Evolutionary conservation across 2,113 vertebrate genomes (phyloP).

Genomic region (Tricholaema leucomelas): DNA sequence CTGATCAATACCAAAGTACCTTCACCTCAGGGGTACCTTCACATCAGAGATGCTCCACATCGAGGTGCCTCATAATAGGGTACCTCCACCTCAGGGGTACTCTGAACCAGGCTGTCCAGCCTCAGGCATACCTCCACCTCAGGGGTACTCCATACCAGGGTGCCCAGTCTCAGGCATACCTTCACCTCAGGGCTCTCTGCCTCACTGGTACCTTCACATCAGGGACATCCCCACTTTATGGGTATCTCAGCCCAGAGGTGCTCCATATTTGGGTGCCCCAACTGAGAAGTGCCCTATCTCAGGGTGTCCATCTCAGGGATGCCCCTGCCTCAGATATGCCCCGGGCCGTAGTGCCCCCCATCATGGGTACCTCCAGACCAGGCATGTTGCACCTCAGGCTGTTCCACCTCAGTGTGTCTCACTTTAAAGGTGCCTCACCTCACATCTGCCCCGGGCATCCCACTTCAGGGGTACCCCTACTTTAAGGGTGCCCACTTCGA

Average conservation of each 20-base stretch:
- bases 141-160: background rate
- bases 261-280: background rate
- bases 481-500: too few relatives aligned
- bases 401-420: background rate
- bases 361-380: background rate
- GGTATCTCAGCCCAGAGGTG: too few relatives aligned
- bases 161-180: background rate
- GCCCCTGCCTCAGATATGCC: background rate
- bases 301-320: background rate
- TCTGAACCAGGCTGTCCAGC: background rate
- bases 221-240: background rate
- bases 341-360: background rate
- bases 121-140: background rate
- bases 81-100: background rate
- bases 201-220: background rate
- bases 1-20: background rate
- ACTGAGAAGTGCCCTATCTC: too few relatives aligned
- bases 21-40: background rate
- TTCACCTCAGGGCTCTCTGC: background rate
- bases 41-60: too few relatives aligned
- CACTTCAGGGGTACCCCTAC: background rate
- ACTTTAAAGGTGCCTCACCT: background rate
- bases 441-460: background rate
- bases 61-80: too few relatives aligned
- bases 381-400: background rate